These are phyloP conservation scores for Peromyscus nudipes DNA, from an alignment of 2,797 vertebrate species.

Conservation along the genomic window DNA sequence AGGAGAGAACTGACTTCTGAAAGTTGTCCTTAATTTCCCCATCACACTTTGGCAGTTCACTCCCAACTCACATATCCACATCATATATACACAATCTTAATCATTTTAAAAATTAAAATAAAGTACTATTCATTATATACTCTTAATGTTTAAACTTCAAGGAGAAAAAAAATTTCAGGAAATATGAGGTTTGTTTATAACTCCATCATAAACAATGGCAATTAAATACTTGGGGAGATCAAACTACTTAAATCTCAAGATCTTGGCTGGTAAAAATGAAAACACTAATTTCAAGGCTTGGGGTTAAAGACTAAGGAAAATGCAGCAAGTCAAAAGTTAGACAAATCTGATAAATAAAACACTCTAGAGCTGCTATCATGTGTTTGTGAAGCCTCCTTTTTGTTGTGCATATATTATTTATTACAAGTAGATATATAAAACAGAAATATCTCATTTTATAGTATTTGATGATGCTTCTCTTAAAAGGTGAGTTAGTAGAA, in stretches of 20 bases:
- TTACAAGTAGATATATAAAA: not conserved
- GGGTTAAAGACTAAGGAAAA: not conserved
- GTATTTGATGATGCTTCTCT: not conserved
- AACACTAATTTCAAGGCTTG: not conserved
- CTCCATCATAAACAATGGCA: not conserved
- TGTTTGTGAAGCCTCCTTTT: not conserved
- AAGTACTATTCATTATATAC: not conserved
- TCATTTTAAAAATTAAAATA: not conserved
- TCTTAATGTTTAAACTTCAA: slow-evolving; percentile 47
- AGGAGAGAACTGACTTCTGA: not conserved
- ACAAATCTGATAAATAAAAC: not conserved
- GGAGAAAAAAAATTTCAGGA: slow-evolving; percentile 37
- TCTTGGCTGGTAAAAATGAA: not conserved
- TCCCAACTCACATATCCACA: not conserved
- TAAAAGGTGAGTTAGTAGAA: not conserved
- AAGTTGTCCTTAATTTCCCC: not conserved
- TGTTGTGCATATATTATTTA: not conserved
- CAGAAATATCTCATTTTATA: not conserved
- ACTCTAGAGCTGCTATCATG: not conserved
- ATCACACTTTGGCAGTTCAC: not conserved
- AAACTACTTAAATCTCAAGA: slow-evolving; percentile 3
- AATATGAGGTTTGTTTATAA: not conserved
- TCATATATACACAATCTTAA: not conserved
- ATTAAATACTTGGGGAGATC: not conserved
- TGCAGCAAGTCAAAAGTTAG: not conserved